Conservation (phyloP, 1,140 invertebrate genomes). For the Cydia pomonella region DNA sequence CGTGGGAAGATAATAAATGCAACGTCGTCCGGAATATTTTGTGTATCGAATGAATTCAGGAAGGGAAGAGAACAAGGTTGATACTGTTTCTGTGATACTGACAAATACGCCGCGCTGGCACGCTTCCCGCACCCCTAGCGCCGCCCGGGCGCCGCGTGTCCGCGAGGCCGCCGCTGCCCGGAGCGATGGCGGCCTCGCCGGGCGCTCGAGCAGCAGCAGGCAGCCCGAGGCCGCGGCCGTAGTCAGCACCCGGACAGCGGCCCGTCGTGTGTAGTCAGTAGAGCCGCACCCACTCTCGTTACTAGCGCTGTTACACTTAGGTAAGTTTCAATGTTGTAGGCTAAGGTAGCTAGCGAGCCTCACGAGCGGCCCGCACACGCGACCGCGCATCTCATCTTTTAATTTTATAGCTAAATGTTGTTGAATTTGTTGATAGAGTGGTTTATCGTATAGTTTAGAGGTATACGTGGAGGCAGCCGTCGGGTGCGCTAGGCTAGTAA, state of each 20-base stretch:
- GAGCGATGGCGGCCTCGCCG: too few relatives aligned
- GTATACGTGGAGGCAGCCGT: constrained; percentile 61
- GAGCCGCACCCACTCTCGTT: constrained; percentile 36
- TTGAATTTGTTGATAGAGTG: constrained; percentile 78
- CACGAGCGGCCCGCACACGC: constrained; percentile 39
- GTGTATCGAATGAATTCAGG: constrained; percentile 17
- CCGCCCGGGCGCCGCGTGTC: constrained; percentile 2
- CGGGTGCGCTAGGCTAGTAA: constrained; percentile 60
- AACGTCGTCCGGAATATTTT: constrained; percentile 44
- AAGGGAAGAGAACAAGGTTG: constrained; percentile 39
- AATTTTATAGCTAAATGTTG: constrained; percentile 79
- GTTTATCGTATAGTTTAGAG: constrained; percentile 74
- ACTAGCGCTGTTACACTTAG: constrained; percentile 56
- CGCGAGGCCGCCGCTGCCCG: neutral
- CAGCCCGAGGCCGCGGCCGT: neutral
- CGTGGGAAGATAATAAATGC: constrained; percentile 64
- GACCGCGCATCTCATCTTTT: constrained; percentile 60
- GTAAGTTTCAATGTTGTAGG: constrained; percentile 66
- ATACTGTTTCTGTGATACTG: constrained; percentile 64
- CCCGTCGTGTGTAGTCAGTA: constrained; percentile 33
- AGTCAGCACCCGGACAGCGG: constrained; percentile 14
- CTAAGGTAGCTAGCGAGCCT: constrained; percentile 65
- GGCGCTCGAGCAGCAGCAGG: too few relatives aligned
- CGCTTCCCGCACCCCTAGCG: constrained; percentile 35
- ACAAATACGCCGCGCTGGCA: constrained; percentile 38